Percentiles rank a stretch among this genome's conserved stretches.
These are phyloP conservation scores for Nannoperca australis DNA, from an alignment of 2,797 vertebrate genomes.

Conservation along the genomic window DNA sequence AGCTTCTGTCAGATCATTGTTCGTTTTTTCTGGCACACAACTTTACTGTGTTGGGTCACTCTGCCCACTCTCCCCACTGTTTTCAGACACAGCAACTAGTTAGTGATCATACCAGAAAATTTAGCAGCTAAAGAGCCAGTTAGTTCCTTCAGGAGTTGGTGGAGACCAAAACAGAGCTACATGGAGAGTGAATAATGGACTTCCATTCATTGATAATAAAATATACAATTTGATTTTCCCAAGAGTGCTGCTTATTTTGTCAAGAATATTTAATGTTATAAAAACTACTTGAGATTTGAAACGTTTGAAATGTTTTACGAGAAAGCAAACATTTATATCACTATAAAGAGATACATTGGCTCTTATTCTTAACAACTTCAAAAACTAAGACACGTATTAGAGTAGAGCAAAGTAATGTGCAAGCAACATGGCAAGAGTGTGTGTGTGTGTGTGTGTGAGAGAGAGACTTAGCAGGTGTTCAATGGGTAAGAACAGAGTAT, in stretches of 20 bases:
- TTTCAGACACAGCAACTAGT: neutral
- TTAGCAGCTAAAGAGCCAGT: neutral
- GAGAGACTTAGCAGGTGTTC: constrained; percentile 69
- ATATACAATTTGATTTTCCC: no score
- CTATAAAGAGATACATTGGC: neutral
- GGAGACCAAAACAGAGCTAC: neutral
- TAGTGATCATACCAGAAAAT: neutral
- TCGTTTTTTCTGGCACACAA: neutral
- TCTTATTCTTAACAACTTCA: constrained; percentile 34
- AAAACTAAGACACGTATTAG: constrained; percentile 28
- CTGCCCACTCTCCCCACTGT: no score
- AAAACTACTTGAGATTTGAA: neutral
- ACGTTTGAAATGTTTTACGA: neutral
- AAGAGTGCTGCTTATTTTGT: neutral
- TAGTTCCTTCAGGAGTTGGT: neutral
- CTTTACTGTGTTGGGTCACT: neutral
- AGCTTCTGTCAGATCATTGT: neutral
- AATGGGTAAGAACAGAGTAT: constrained; percentile 65
- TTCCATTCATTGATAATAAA: neutral
- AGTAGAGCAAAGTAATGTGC: constrained; percentile 25
- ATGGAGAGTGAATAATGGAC: neutral
- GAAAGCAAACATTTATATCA: constrained; percentile 10
- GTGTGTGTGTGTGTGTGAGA: neutral
- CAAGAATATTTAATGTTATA: neutral
- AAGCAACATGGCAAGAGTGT: constrained; percentile 6